These are phyloP conservation scores for Auanema sp. DNA, from an alignment of 2,888 invertebrate species.

Conservation along the genomic window DNA sequence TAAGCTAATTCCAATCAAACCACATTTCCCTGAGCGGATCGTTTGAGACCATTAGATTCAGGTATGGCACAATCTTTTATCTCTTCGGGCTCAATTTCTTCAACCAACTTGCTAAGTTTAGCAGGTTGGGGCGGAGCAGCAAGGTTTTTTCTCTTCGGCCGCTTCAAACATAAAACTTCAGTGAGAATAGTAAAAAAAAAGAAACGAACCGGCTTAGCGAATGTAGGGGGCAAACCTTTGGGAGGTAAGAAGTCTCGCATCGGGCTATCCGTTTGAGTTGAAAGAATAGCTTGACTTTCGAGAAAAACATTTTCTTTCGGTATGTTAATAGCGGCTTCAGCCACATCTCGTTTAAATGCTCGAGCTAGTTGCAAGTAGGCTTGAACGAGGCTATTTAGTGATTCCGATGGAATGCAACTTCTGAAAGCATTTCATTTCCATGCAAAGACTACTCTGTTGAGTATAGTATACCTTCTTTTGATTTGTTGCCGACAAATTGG, in stretches of 20 bases:
- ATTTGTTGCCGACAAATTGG: constrained; percentile 41
- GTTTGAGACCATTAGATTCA: too few species aligned
- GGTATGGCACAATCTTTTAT: too few species aligned
- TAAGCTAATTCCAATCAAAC: too few species aligned
- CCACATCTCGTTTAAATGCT: constrained; percentile 27
- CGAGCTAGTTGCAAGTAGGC: constrained; percentile 31
- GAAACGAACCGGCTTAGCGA: too few species aligned
- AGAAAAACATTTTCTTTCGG: constrained; percentile 30
- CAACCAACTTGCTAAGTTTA: too few species aligned
- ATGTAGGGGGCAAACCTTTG: too few species aligned
- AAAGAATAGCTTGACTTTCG: constrained; percentile 24
- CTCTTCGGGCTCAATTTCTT: too few species aligned
- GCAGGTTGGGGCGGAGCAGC: too few species aligned
- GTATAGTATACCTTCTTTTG: constrained; percentile 26
- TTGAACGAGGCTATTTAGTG: constrained; percentile 24
- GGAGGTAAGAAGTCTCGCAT: not conserved
- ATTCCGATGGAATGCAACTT: constrained; percentile 24
- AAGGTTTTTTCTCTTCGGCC: too few species aligned
- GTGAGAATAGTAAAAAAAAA: too few species aligned
- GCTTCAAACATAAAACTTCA: too few species aligned
- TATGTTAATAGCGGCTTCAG: constrained; percentile 3
- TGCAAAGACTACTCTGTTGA: constrained; percentile 6
- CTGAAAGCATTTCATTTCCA: constrained; percentile 14
- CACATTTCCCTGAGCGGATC: too few species aligned
- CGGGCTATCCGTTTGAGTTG: constrained; percentile 9